Evolutionary conservation across 2,113 vertebrate genomes (phyloP).

Genomic region (Tricholaema leucomelas): DNA sequence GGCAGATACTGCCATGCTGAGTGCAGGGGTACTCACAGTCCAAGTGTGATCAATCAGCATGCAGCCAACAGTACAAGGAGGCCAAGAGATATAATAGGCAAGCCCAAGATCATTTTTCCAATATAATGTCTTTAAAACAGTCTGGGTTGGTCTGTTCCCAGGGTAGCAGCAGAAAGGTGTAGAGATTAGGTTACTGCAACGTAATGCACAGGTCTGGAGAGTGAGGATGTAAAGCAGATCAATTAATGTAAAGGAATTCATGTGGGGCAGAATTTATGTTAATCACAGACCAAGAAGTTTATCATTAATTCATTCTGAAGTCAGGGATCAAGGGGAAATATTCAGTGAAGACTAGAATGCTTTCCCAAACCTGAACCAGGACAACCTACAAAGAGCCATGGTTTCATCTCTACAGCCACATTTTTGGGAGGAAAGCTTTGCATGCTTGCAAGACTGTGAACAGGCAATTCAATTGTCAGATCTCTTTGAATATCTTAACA

Average conservation of each 20-base stretch:
- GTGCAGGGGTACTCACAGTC: background rate
- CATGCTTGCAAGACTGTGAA: background rate
- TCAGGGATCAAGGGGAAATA: background rate
- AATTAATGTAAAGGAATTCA: background rate
- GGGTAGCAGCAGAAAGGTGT: background rate
- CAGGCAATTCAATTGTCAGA: background rate
- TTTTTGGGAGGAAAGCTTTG: background rate
- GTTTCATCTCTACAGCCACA: background rate
- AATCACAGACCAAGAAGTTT: background rate
- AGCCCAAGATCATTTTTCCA: background rate
- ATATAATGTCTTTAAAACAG: background rate
- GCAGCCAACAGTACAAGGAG: background rate
- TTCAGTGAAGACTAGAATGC: background rate
- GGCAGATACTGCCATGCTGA: background rate
- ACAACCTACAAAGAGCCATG: background rate
- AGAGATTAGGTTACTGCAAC: background rate
- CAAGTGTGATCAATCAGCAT: rapidly evolving
- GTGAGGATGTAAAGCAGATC: background rate
- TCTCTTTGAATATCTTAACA: slow-evolving; percentile 14
- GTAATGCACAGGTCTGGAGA: background rate
- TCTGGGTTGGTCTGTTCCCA: background rate
- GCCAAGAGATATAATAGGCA: background rate
- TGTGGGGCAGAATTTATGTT: background rate
- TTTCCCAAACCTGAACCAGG: background rate
- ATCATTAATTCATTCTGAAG: background rate